Evolutionary conservation across 2,797 vertebrate species (phyloP).

Genomic region (Oryzias dopingdopingensis): DNA sequence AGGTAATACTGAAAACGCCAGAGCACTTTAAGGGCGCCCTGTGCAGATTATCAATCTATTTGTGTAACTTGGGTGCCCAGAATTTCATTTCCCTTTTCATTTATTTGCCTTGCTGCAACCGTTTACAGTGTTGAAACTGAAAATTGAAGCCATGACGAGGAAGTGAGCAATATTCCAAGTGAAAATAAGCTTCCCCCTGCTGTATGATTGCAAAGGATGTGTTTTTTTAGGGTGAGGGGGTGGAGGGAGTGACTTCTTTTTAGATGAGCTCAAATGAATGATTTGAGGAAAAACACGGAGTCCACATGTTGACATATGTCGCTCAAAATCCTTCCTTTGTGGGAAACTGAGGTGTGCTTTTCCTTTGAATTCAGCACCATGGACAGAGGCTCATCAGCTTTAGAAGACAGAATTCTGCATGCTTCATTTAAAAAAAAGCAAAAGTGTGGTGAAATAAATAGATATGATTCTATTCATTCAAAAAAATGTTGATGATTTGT

Average conservation of each 20-base stretch:
- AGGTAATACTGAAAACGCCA: constrained; percentile 70
- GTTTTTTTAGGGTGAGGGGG: constrained; percentile 17
- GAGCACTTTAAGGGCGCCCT: constrained; percentile 65
- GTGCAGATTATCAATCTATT: constrained; percentile 79
- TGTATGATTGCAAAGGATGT: constrained; percentile 55
- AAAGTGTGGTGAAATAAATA: too few relatives aligned
- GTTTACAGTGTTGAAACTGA: constrained; percentile 68
- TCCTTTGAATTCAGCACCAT: constrained; percentile 21
- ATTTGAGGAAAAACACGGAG: constrained; percentile 24
- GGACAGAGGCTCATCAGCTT: constrained; percentile 17
- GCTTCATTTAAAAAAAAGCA: too few relatives aligned
- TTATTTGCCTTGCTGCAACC: constrained; percentile 71
- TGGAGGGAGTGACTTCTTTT: constrained; percentile 42
- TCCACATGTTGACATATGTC: constrained; percentile 19
- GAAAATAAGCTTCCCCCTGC: constrained; percentile 60
- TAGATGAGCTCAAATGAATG: constrained; percentile 42
- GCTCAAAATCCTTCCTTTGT: not conserved
- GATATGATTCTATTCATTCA: too few relatives aligned
- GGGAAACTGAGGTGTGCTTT: not conserved
- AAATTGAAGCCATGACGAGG: constrained; percentile 67
- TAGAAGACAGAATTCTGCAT: too few relatives aligned
- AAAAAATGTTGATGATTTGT: too few relatives aligned
- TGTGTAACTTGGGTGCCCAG: constrained; percentile 73
- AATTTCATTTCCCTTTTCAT: constrained; percentile 78
- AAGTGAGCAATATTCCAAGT: constrained; percentile 66